Percentiles rank a stretch among this genome's conserved stretches.
These are phyloP conservation scores for Dryocosmus kuriphilus DNA, from an alignment of 2,888 invertebrate species.

Conservation along the genomic window DNA sequence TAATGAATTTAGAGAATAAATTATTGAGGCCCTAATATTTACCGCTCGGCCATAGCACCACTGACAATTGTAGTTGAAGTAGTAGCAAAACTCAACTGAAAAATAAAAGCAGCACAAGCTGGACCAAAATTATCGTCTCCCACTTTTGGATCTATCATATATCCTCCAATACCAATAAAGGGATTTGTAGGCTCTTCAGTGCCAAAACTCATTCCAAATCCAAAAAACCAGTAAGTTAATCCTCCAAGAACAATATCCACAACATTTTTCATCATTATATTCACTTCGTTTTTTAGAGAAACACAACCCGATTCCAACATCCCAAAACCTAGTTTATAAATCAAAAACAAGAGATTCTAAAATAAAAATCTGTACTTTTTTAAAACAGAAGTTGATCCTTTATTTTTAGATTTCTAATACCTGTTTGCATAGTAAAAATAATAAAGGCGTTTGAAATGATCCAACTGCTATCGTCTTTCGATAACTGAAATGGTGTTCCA, in stretches of 20 bases:
- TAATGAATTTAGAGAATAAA: too few species aligned
- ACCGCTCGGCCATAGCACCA: conserved; percentile 97
- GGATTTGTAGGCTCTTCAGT: conserved; percentile 85
- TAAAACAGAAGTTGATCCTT: too few species aligned
- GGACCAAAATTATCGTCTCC: conserved; percentile 90
- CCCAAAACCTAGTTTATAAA: conserved; percentile 86
- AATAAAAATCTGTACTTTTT: not conserved
- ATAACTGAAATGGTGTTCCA: conserved; percentile 81
- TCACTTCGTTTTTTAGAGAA: conserved; percentile 95
- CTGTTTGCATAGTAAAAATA: conserved; percentile 96
- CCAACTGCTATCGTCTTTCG: conserved; percentile 92
- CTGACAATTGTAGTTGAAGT: conserved; percentile 95
- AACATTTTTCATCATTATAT: conserved; percentile 98
- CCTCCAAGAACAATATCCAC: conserved; percentile 96
- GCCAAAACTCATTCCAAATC: conserved; percentile 95
- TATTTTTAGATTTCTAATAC: conserved; percentile 76
- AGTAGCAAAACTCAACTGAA: conserved; percentile 94
- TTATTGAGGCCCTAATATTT: conserved; percentile 46
- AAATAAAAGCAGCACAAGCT: conserved; percentile 92
- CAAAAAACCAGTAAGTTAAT: conserved; percentile 96
- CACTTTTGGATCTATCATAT: conserved; percentile 85
- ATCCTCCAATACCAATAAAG: conserved; percentile 90
- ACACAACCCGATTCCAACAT: conserved; percentile 96
- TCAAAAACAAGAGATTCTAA: not conserved
- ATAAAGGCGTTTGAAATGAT: conserved; percentile 93